Conservation (phyloP, 2,888 invertebrate genomes). For the Operophtera brumata region DNA sequence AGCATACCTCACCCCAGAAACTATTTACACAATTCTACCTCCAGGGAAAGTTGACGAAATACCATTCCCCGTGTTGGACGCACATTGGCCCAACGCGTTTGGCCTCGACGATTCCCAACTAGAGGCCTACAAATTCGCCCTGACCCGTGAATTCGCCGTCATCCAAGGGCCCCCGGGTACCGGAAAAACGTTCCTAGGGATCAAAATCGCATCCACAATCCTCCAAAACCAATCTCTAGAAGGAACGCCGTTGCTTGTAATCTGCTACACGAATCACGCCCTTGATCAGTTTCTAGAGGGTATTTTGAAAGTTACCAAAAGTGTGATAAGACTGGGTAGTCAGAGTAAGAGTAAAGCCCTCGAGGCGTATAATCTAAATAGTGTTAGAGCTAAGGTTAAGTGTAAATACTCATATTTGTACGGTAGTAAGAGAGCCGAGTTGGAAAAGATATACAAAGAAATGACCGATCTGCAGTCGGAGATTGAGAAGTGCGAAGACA, state of each 20-base stretch:
- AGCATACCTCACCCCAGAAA: constrained; percentile 61
- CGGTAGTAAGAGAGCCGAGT: constrained; percentile 52
- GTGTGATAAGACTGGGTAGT: constrained; percentile 85
- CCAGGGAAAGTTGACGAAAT: constrained; percentile 47
- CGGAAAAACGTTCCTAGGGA: constrained; percentile 90
- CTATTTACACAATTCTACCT: constrained; percentile 50
- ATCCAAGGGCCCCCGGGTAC: constrained; percentile 95
- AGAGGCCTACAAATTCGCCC: constrained; percentile 83
- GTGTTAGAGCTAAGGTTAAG: constrained; percentile 56
- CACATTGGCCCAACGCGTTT: constrained; percentile 75
- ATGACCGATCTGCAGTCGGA: constrained; percentile 64
- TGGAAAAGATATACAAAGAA: constrained; percentile 57
- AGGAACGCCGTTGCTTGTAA: constrained; percentile 85
- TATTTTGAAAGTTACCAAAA: constrained; percentile 78
- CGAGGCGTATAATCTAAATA: constrained; percentile 74
- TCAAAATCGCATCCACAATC: constrained; percentile 86
- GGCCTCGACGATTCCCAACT: constrained; percentile 84
- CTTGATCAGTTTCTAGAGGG: constrained; percentile 92
- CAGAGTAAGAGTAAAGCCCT: constrained; percentile 83
- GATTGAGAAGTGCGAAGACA: constrained; percentile 66
- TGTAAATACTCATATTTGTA: constrained; percentile 64
- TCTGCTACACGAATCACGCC: constrained; percentile 93
- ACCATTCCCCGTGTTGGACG: constrained; percentile 57
- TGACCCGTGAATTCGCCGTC: constrained; percentile 86
- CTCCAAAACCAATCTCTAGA: constrained; percentile 81